These are phyloP conservation scores for Scotopteryx bipunctaria DNA, from an alignment of 2,888 invertebrate genomes.

Conservation along the genomic window DNA sequence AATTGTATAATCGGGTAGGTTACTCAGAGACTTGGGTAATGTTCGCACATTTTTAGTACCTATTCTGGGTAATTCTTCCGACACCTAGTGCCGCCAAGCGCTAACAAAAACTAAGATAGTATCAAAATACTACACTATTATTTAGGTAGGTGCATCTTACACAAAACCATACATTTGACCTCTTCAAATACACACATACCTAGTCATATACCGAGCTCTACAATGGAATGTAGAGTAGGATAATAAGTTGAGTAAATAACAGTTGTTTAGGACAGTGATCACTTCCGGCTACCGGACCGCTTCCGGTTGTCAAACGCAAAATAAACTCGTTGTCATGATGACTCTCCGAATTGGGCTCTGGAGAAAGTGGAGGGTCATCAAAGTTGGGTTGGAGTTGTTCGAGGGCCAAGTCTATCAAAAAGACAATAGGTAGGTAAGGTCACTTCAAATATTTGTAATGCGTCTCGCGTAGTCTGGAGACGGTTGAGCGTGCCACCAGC, in stretches of 20 bases:
- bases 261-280: constrained; percentile 34
- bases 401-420: background rate
- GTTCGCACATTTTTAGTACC: no score
- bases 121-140: background rate
- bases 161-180: background rate
- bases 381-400: background rate
- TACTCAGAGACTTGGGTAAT: no score
- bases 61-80: no score
- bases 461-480: constrained; percentile 5
- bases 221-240: constrained; percentile 6
- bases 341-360: constrained; percentile 9
- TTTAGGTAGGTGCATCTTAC: no score
- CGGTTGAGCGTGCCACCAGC: constrained; percentile 1
- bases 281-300: constrained; percentile 43
- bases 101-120: no score
- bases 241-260: constrained; percentile 9
- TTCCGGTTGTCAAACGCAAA: constrained; percentile 34
- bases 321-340: constrained; percentile 15
- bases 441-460: background rate
- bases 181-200: background rate
- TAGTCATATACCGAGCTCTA: background rate
- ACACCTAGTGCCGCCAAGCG: no score
- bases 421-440: background rate
- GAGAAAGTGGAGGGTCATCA: constrained; percentile 20
- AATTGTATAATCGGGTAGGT: no score